Percentiles rank a stretch among this genome's conserved stretches.
Conservation (phyloP, 2,113 vertebrate genomes). For the Circaetus gallicus region DNA sequence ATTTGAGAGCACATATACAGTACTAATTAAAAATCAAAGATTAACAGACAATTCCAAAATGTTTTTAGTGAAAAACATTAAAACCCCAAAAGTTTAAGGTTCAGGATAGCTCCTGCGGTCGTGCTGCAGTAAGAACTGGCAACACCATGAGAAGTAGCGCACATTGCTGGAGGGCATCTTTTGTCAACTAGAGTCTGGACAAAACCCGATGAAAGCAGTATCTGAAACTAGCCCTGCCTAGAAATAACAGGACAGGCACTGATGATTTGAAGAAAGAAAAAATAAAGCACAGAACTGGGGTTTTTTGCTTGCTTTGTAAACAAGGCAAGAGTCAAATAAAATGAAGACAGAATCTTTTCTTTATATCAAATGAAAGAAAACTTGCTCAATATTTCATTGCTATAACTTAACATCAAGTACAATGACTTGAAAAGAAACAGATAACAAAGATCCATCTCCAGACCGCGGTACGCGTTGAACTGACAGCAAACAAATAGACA, state of each 20-base stretch:
- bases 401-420: neutral
- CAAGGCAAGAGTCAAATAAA: neutral
- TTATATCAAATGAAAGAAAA: neutral
- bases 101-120: neutral
- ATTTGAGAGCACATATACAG: neutral
- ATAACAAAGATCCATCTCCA: neutral
- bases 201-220: neutral
- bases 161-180: neutral
- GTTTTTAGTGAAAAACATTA: neutral
- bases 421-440: neutral
- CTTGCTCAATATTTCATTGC: neutral
- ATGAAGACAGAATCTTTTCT: neutral
- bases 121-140: neutral
- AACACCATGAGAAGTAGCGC: neutral
- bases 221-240: neutral
- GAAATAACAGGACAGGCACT: neutral
- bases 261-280: neutral
- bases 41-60: neutral
- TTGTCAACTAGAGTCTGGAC: neutral
- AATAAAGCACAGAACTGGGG: neutral
- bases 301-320: neutral
- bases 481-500: neutral
- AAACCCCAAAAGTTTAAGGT: neutral
- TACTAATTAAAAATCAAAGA: neutral
- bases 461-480: rapidly evolving